Conservation (phyloP, 2,888 invertebrate genomes). For the Platycnemis pennipes region DNA sequence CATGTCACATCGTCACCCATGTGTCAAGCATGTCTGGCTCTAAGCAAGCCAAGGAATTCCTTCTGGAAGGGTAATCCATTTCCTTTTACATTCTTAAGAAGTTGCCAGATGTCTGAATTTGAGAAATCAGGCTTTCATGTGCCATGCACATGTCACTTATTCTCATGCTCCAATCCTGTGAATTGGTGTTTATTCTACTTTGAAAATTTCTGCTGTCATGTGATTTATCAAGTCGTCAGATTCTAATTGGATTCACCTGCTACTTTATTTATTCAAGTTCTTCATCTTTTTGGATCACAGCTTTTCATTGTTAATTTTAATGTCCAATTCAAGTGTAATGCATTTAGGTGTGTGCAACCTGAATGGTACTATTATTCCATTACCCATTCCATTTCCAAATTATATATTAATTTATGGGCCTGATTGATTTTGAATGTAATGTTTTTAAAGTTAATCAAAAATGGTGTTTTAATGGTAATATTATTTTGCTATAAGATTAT, state of each 20-base stretch:
- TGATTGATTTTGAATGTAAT: background rate
- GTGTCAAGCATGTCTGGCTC: background rate
- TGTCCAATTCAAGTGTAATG: background rate
- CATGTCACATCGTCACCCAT: background rate
- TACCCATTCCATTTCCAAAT: background rate
- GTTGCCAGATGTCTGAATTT: background rate
- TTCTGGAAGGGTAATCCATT: background rate
- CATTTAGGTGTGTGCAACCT: background rate
- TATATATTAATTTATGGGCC: background rate
- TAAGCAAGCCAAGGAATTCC: background rate
- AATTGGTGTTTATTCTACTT: conserved; percentile 58
- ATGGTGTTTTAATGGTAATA: background rate
- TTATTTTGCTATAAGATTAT: background rate
- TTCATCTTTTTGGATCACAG: background rate
- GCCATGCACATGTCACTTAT: background rate
- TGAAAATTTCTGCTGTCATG: conserved; percentile 12
- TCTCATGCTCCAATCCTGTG: conserved; percentile 4
- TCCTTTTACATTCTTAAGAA: background rate
- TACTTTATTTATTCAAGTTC: conserved; percentile 5
- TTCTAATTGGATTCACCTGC: background rate
- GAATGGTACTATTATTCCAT: background rate
- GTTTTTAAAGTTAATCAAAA: background rate
- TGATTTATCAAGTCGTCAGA: conserved; percentile 38
- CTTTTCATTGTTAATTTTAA: background rate
- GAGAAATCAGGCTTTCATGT: background rate